Conservation (phyloP, 2,797 vertebrate genomes). For the Taeniopygia guttata region DNA sequence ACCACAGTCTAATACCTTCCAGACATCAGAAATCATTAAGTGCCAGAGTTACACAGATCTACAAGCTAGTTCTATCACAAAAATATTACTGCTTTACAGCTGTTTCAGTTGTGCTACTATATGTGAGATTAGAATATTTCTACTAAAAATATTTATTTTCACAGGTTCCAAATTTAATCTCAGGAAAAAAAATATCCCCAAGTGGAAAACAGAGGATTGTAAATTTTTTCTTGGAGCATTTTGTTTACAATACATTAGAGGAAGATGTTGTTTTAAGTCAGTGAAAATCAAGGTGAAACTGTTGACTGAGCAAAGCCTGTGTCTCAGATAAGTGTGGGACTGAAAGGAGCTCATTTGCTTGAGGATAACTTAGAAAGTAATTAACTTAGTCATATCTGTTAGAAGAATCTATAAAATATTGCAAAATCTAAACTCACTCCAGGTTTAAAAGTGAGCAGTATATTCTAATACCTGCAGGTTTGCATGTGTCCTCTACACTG, state of each 20-base stretch:
- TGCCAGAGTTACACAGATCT: slow-evolving; percentile 20
- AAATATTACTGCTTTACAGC: slow-evolving; percentile 36
- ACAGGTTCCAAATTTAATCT: neutral
- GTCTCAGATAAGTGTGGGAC: neutral
- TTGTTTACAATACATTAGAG: neutral
- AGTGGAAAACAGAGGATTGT: neutral
- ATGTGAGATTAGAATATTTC: neutral
- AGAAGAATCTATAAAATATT: neutral
- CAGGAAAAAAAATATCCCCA: slow-evolving; percentile 8
- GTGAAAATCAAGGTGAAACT: neutral
- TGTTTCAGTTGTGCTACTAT: slow-evolving; percentile 10
- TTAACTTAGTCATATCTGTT: neutral
- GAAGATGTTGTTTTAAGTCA: neutral
- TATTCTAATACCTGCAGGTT: neutral
- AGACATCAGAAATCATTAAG: slow-evolving; percentile 65
- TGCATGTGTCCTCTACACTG: neutral
- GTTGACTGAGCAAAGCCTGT: neutral
- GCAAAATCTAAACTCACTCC: neutral
- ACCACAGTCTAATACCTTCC: slow-evolving; percentile 61
- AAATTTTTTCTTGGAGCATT: slow-evolving; percentile 24
- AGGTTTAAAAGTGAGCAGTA: neutral
- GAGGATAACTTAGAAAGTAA: neutral
- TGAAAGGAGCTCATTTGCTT: neutral
- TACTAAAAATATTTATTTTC: slow-evolving; percentile 35
- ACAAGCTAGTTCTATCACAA: slow-evolving; percentile 31